phyloP scores from a whole-genome alignment of 2,797 vertebrate species.

The Tauraco hartlaubi region DNA sequence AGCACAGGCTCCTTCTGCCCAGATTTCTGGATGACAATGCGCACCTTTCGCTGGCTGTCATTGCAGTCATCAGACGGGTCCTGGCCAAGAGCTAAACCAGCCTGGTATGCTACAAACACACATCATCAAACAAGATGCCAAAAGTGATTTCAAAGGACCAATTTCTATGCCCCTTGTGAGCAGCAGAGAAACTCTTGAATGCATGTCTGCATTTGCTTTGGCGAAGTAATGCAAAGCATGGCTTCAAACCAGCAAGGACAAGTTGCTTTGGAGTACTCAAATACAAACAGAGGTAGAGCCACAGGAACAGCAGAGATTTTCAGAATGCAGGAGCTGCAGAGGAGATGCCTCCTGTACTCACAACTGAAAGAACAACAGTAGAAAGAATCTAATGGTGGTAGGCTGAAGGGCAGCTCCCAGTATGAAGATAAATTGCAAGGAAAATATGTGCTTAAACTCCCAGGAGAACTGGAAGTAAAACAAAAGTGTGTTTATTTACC shows the following conservation, averaged over 20 bases:
- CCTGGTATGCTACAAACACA: slow-evolving; percentile 88
- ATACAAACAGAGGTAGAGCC: neutral
- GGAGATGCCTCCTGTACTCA: neutral
- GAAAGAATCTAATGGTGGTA: neutral
- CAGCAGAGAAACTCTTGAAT: neutral
- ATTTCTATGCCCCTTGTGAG: neutral
- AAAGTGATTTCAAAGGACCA: neutral
- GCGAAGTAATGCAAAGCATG: neutral
- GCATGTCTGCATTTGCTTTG: neutral
- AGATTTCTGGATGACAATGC: slow-evolving; percentile 88
- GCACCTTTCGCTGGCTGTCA: slow-evolving; percentile 88
- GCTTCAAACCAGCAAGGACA: neutral
- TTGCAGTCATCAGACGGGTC: slow-evolving; percentile 92
- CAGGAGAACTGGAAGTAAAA: neutral
- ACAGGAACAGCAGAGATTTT: neutral
- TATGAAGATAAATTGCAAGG: neutral
- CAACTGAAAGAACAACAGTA: neutral
- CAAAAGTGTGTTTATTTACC: neutral
- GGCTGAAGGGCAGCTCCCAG: neutral
- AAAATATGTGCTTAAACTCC: neutral
- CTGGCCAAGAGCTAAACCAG: slow-evolving; percentile 87
- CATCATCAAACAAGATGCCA: neutral
- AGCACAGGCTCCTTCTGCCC: slow-evolving; percentile 86
- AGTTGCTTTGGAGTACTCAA: neutral
- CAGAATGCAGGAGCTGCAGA: neutral